phyloP scores from a whole-genome alignment of 64 coral and sea anemone genomes.

The Montipora sp. region DNA sequence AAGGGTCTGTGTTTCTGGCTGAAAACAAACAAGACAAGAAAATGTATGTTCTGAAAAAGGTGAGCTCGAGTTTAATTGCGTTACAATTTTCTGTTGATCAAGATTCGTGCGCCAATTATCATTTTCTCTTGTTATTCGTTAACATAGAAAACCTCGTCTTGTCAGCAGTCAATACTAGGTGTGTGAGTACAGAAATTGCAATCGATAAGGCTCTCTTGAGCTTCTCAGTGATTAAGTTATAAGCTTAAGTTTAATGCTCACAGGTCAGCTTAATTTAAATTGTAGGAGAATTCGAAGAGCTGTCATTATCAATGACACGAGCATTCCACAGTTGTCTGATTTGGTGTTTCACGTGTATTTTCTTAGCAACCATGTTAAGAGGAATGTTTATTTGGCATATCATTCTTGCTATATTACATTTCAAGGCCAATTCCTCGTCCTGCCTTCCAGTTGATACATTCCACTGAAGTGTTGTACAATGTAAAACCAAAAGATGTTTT shows the following conservation, averaged over 20 bases:
- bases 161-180: background rate
- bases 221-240: background rate
- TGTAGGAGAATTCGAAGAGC: too few species aligned
- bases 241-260: too few species aligned
- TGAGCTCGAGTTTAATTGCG: constrained; percentile 4
- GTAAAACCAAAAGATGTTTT: background rate
- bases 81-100: background rate
- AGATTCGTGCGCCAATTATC: too few species aligned
- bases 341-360: background rate
- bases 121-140: background rate
- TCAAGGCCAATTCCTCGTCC: background rate
- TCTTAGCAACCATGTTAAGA: background rate
- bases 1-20: constrained; percentile 91
- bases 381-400: background rate
- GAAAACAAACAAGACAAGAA: constrained; percentile 94
- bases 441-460: background rate
- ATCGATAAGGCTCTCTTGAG: background rate
- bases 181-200: background rate
- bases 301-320: constrained; percentile 10
- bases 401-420: background rate
- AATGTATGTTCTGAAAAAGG: constrained; percentile 95
- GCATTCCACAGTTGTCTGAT: constrained; percentile 41
- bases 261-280: too few species aligned
- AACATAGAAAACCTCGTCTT: background rate
- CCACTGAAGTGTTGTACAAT: too few species aligned